Evolutionary conservation across 2,888 invertebrate species (phyloP), one percentile per base, ranked within the genome.

Genomic region (Folsomia manolachei): DNA sequence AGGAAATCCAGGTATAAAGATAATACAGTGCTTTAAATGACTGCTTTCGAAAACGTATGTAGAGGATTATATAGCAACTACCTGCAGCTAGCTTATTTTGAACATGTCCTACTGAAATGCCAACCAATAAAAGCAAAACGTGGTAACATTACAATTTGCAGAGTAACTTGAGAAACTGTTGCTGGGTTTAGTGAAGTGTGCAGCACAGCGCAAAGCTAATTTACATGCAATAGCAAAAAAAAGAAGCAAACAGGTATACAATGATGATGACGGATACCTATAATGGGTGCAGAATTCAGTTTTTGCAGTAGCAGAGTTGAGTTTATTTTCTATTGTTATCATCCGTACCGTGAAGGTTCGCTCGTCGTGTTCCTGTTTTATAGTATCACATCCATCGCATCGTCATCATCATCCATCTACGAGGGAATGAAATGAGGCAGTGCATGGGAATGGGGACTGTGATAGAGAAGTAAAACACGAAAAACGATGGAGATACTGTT

Each of bases 291-390:
- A 56, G 56, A 56, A 56, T 56, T 19, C 21, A 56, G 56, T 56
- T 56, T 56, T 56, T 56, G 39, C 39, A 39, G 39, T 14, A 39
- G 39, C 14, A 39, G n/a, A n/a, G 39, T 39, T 27, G 2, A 27
- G 14, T 63, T 63, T 63, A 63, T 63, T 63, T 62, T 63, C 63
- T 63, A 63, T 63, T 63, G 63, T 63, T 63, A 63, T 63, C 56
- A n/a, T n/a, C n/a, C n/a, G n/a, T n/a, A n/a, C n/a, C n/a, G n/a
- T n/a, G n/a, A n/a, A n/a, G n/a, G n/a, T n/a, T n/a, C n/a, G n/a
- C n/a, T n/a, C n/a, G n/a, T n/a, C n/a, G n/a, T n/a, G n/a, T n/a
- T n/a, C n/a, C n/a, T n/a, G n/a, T n/a, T n/a, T n/a, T n/a, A n/a
- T n/a, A n/a, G n/a, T n/a, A n/a, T n/a, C n/a, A n/a, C n/a, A n/a